Base-by-base conservation (phyloP, 2,113 vertebrate species). In the Tachysurus fulvidraco region DNA sequence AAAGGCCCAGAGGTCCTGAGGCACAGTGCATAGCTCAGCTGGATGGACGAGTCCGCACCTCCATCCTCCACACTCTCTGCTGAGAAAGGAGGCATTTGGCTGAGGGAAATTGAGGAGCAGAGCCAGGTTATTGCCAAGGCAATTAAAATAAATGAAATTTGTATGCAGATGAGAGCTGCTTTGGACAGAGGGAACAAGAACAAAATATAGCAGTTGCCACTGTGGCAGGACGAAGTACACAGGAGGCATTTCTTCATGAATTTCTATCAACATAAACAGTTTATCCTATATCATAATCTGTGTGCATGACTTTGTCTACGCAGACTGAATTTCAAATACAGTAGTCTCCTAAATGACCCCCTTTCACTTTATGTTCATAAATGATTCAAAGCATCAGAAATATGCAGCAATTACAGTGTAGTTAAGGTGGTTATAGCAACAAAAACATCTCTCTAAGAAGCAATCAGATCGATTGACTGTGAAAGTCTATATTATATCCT, bases 91-190 rank as follows among this genome's bases (percentile, higher is more conserved):
- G 65, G 52, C 17, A 64, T 55, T 55, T 86, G 84, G 55, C 85
- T 41, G 46, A 65, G 74, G 23, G 36, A 81, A 86, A 89, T 65
- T 86, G 52, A 79, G 67, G 78, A 88, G 69, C 86, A 86, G 86
- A 84, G 60, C 77, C 84, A 86, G 82, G 86, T 89, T 83, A 89
- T 91, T 88, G 69, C 77, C 28, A 82, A 77, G 69, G 55, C 84
- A 83, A 89, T 91, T 88, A 91, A 86, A 89, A 86, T 57, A 28
- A 87, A 90, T 90, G 77, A 88, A 81, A 85, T 91, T 85, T 85
- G 44, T 64, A 90, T 90, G 86, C 77, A 88, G 81, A 89, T 88
- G 86, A 84, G 81, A 71, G 19, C 76, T 44, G 71, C 64, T 23
- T 44, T 83, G 71, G 36, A 83, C 64, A 80, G 81, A 73, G 82